Evolutionary conservation across 2,888 invertebrate genomes (phyloP), one percentile per base, ranked within the genome.

Genomic region (Nymphalis urticae): DNA sequence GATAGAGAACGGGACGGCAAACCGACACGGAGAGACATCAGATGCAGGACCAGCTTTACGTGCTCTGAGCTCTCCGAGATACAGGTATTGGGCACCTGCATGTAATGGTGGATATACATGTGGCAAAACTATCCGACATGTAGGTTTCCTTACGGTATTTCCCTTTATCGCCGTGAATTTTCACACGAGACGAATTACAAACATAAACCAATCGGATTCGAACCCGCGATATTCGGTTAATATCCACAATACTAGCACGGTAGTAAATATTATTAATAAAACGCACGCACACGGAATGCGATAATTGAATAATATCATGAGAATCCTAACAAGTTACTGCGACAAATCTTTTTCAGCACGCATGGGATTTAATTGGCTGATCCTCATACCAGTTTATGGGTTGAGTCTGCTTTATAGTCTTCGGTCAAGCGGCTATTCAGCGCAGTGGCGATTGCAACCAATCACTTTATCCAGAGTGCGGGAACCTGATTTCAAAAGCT

Each of bases 321-420:
- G 88, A 88, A 87, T 79, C 89, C 89, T 73, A 75, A 85, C 81
- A 87, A 89, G 86, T 86, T 86, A 79, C 78, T 76, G 79, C 80
- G 78, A 84, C 87, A 86, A 88, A 90, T 89, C 88, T 86, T 80
- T 87, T 86, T 81, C 79, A 85, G 85, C 89, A 89, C 89, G 89
- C 88, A 87, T 83, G 82, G 85, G 82, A 82, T 82, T 87, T 89
- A 89, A 88, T 87, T 83, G 86, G 59, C 32, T 54, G 48, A 58
- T 51, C 50, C 60, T 58, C 48, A 48, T 80, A 50, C 58, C 60
- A 47, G 36, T 58, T 58, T 58, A 58, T 58, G 58, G 58, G 19
- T 58, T 17, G 58, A 58, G 27, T 36, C 36, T 32, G 48, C 58
- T 58, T 58, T 64, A 58, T 50, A 36, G 50, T 47, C n/a, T 58